Conservation (phyloP, 2,888 invertebrate species). For the Acanthosoma haemorrhoidale region DNA sequence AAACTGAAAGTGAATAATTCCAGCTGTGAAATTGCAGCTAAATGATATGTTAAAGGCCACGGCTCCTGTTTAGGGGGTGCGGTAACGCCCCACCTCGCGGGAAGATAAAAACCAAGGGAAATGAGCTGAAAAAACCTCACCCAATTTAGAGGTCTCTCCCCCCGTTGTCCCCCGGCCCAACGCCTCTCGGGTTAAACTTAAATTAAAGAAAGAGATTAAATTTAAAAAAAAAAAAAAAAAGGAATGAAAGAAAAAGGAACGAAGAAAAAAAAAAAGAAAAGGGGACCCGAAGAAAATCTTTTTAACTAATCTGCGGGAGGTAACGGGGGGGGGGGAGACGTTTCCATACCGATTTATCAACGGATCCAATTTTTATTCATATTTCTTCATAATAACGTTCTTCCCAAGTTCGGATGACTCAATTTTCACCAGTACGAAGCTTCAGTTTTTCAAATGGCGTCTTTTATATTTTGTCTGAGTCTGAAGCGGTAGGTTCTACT, state of each 20-base stretch:
- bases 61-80: background rate
- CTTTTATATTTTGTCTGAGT: too few relatives aligned
- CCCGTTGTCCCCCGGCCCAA: background rate
- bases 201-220: conserved; percentile 38
- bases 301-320: conserved; percentile 20
- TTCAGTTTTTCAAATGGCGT: too few relatives aligned
- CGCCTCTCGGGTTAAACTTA: conserved; percentile 31
- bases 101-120: conserved; percentile 38
- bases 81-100: conserved; percentile 18
- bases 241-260: background rate
- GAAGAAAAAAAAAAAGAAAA: conserved; percentile 19
- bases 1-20: background rate
- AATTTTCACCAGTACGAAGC: too few relatives aligned
- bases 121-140: conserved; percentile 38
- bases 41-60: conserved; percentile 34
- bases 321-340: conserved; percentile 36
- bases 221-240: conserved; percentile 30
- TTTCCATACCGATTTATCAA: conserved; percentile 19
- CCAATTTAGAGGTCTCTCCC: conserved; percentile 19
- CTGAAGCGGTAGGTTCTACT: too few relatives aligned
- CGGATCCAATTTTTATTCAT: background rate
- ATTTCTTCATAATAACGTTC: background rate
- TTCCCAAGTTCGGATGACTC: too few relatives aligned
- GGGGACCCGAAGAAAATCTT: conserved; percentile 28
- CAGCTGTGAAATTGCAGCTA: conserved; percentile 37